Base-by-base conservation (phyloP, 2,797 vertebrate species). In the Aplochiton taeniatus region DNA sequence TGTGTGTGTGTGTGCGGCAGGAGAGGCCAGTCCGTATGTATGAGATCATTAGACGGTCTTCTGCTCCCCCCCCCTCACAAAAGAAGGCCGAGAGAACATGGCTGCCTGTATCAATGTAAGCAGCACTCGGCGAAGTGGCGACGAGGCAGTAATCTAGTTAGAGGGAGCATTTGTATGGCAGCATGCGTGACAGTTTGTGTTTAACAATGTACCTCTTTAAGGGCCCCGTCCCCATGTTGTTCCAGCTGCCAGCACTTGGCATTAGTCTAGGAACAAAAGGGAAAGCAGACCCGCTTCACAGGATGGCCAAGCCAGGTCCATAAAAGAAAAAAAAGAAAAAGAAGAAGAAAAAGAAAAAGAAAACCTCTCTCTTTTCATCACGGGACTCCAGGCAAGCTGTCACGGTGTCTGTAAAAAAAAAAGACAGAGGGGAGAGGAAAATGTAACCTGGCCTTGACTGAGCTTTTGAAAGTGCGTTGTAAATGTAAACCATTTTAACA, bases 181-280 rank as follows among this genome's bases (percentile, higher is more conserved):
- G 78, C 75, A 50, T 72, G 76, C 63, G 57, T 76, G 76, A 75
- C 68, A 56, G 74, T 66, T 75, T 87, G 78, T 70, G 76, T 79
- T 89, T 77, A 83, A 84, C 85, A 89, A 80, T 82, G 79, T 81
- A 77, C 82, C 76, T 85, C 81, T 85, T 86, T 79, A 85, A 88
- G 77, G 70, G 42, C 68, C 55, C 11, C 61, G 63, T 63, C 70
- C 66, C 66, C 65, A 76, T 86, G 83, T 86, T 88, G 82, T 79
- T 85, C 80, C 86, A 91, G 86, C 85, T 91, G 85, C 82, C 70
- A 57, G 20, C 71, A 74, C 67, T 82, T 88, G 85, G 82, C 85
- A 83, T 69, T 31, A 42, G 68, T 61, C 4, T 4, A 60, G 71
- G 60, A 70, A 70, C 81, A 76, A 83, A 74, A 75, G 58, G 56